Evolutionary conservation across 2,797 vertebrate genomes (phyloP), one percentile per base, ranked within the genome.

Genomic region (Malurus leucopterus): DNA sequence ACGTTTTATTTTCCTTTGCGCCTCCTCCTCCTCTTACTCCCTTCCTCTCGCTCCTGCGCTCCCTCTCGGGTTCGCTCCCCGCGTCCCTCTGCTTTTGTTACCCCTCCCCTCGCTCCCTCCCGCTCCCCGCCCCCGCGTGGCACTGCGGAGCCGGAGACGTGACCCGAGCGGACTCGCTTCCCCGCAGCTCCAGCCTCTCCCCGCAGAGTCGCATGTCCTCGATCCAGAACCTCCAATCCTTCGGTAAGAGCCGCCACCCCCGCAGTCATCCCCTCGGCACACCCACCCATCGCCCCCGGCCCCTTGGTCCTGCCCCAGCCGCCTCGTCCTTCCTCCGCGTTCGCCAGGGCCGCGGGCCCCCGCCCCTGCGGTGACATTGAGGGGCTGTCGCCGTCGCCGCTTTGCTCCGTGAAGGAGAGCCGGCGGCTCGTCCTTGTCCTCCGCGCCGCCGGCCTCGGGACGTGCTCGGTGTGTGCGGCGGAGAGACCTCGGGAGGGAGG

Each of bases 191-290:
- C 96, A 97, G 97, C 96, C 93, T 96, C 96, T 89, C 95, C 96
- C 96, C 98, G 96, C 86, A 75, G 96, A 97, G 94, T 98, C 97
- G 96, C 96, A 97, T 97, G 97, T 98, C 97, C 96, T 97, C 97
- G 97, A 96, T 97, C 95, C 96, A 97, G 97, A 97, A 97, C 93
- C 97, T 98, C 97, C 96, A 97, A 86, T 97, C 97, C 85, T 98
- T 97, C 96, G 97, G 97, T 97, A 93, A 96, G 96, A 54, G 38
- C 23, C n/a, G 6, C 55, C 29, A 0, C 8, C 38, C 34, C 36
- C 30, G 3, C 41, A 7, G 55, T 3, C 58, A 3, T 6, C 40
- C 40, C 23, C 6, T n/a, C 16, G 14, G 23, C 59, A 24, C 14
- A 3, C 46, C 34, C 20, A 3, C 17, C 16, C 10, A 2, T 16